Evolutionary conservation across 2,113 vertebrate genomes (phyloP), one percentile per base, ranked within the genome.

Genomic region (Apteryx mantelli): DNA sequence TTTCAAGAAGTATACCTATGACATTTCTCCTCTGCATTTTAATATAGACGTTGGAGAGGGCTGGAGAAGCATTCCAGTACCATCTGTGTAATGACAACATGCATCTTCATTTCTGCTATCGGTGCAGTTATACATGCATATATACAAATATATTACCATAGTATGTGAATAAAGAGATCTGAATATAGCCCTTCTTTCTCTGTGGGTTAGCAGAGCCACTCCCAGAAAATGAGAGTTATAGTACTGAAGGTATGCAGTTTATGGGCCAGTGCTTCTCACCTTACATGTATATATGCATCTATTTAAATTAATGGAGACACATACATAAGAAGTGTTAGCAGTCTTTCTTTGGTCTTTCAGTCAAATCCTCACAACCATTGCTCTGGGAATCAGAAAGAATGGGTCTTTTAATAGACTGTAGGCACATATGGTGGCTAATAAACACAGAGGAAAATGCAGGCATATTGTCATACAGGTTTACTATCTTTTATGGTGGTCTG

Each of bases 1-100:
- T 95, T 97, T 97, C 93, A 89, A 91, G 94, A 93, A 91, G 40
- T 82, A 68, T 91, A 91, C 82, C 94, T 93, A 94, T 17, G 80
- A 63, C 74, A 85, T 93, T 94, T 96, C 73, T 95, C 30, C 79
- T 86, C 87, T 88, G 87, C 77, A 95, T 95, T 89, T 91, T 93
- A 97, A 92, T 94, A 78, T 3, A 88, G 86, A 71, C 34, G 9
- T 85, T 66, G 78, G 26, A 95, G 61, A 0, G 0, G 42, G 24
- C 64, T 89, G 44, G 42, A 89, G 84, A 83, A 91, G 52, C 63
- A 36, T 86, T 91, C 60, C 66, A 61, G 13, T 50, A 46, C 75
- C 65, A 36, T 19, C 75, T 82, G 15, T 81, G 46, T 87, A 94
- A 80, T 60, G 71, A 76, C 68, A 95, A 90, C 78, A 68, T 89